Percentiles rank a stretch among this genome's conserved stretches.
Evolutionary conservation across 1,140 invertebrate genomes (phyloP).

Genomic region (Coelopa frigida): DNA sequence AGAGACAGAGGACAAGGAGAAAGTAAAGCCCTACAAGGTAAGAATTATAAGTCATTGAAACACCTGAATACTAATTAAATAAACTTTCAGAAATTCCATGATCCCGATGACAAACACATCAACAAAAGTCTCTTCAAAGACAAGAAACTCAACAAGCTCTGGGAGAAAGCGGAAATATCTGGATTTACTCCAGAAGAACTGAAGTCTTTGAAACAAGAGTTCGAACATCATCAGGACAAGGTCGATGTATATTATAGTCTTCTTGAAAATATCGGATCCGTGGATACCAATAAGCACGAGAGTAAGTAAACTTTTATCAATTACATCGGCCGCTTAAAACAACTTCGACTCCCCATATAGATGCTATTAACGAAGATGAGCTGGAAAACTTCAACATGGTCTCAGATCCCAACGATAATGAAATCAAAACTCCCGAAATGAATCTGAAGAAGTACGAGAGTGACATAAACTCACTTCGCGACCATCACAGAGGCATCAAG

Average conservation of each 20-base stretch:
- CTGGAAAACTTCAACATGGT: constrained; percentile 55
- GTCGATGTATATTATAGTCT: constrained; percentile 82
- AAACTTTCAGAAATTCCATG: constrained; percentile 48
- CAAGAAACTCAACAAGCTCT: constrained; percentile 82
- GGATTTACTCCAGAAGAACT: constrained; percentile 80
- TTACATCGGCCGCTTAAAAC: no score
- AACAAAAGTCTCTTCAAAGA: constrained; percentile 79
- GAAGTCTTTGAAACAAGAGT: constrained; percentile 78
- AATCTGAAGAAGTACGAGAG: constrained; percentile 49
- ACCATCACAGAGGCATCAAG: constrained; percentile 69
- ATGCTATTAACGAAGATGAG: constrained; percentile 58
- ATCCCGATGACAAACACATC: constrained; percentile 54
- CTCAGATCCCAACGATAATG: constrained; percentile 38
- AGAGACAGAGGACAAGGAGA: constrained; percentile 54
- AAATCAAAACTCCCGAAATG: constrained; percentile 35
- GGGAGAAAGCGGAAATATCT: constrained; percentile 78
- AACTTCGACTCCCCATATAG: constrained; percentile 20
- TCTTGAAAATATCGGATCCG: constrained; percentile 58
- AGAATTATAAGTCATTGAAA: constrained; percentile 14
- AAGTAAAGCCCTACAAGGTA: constrained; percentile 51
- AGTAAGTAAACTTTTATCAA: constrained; percentile 49
- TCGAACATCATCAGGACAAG: constrained; percentile 86
- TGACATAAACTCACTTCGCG: constrained; percentile 64
- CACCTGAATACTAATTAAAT: not conserved
- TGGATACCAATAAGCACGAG: constrained; percentile 51